A percentile compares a stretch with the other conserved stretches of the same genome.
phyloP scores from a whole-genome alignment of 2,113 vertebrate species.

The Heterocephalus glaber region DNA sequence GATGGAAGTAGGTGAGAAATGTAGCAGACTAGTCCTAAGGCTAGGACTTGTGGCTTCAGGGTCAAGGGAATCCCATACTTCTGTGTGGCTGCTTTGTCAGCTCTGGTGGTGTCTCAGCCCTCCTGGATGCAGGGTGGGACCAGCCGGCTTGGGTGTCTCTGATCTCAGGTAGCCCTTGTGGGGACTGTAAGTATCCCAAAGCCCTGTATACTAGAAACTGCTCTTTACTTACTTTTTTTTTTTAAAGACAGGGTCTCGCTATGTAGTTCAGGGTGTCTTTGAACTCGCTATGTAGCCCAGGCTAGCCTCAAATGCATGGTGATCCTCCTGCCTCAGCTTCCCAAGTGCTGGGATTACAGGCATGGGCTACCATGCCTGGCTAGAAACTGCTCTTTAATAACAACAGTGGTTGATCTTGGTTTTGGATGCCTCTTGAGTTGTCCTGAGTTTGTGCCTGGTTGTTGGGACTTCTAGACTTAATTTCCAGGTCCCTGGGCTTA shows the following conservation, averaged over 20 bases:
- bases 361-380: neutral
- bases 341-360: neutral
- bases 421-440: slow-evolving; percentile 41
- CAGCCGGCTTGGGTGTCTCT: slow-evolving; percentile 10
- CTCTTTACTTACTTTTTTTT: neutral
- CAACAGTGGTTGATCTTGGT: slow-evolving; percentile 42
- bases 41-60: neutral
- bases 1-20: neutral
- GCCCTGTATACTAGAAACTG: neutral
- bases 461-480: slow-evolving; percentile 21
- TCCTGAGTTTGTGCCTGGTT: neutral
- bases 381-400: slow-evolving; percentile 30
- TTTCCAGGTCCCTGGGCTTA: neutral
- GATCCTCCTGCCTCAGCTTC: neutral
- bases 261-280: neutral
- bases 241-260: neutral
- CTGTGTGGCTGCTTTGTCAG: neutral
- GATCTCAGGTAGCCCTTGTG: slow-evolving; percentile 19
- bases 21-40: neutral
- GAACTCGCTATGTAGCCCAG: neutral
- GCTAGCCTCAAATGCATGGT: neutral
- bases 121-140: neutral
- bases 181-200: neutral
- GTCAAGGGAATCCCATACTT: neutral
- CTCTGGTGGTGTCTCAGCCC: neutral